Percentiles rank a stretch among this genome's conserved stretches.
Evolutionary conservation across 2,113 vertebrate genomes (phyloP).

Genomic region (Toxotes jaculatrix): DNA sequence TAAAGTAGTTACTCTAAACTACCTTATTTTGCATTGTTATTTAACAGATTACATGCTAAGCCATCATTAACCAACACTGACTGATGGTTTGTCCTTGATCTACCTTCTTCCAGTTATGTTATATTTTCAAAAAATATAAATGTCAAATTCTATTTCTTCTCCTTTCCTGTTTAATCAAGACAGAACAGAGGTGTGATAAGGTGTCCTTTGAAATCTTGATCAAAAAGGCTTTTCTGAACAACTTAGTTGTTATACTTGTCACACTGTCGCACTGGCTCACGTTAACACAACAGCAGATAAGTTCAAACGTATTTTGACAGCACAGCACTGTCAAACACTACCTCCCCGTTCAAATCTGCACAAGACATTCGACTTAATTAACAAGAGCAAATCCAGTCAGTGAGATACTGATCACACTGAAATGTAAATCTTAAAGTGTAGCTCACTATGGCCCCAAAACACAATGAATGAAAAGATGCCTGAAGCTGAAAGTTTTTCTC

Average conservation of each 20-base stretch:
- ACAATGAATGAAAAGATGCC: conserved; percentile 51
- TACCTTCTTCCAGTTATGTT: not conserved
- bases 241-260: not conserved
- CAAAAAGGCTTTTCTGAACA: not conserved
- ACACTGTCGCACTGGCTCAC: not conserved
- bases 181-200: not conserved
- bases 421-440: conserved; percentile 1
- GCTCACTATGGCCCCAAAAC: not conserved
- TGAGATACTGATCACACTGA: conserved; percentile 1
- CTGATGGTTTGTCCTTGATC: not conserved
- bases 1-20: not conserved
- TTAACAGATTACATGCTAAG: not conserved
- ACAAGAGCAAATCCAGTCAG: not conserved
- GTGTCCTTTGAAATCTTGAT: not conserved
- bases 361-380: conserved; percentile 5
- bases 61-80: not conserved
- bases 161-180: not conserved
- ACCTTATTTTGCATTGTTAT: not conserved
- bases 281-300: not conserved
- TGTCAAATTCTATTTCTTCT: not conserved
- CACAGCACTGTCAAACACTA: not conserved
- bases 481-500: not conserved
- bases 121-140: not conserved
- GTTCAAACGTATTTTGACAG: conserved; percentile 1
- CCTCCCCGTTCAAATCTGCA: not conserved